Evolutionary conservation across 2,113 vertebrate species (phyloP).

Genomic region (Antigone vipio): DNA sequence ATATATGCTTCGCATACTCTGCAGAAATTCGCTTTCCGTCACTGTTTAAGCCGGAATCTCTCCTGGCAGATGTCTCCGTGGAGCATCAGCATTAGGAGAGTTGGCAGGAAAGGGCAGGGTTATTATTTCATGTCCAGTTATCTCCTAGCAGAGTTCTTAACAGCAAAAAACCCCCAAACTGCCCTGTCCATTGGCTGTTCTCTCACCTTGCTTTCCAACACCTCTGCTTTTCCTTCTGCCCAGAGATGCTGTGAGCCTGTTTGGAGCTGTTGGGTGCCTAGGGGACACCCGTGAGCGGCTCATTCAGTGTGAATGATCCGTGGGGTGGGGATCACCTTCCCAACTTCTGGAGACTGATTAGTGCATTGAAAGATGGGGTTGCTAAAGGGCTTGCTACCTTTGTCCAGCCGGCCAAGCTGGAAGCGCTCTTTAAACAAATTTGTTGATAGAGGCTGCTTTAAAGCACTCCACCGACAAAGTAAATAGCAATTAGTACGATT

Average conservation of each 20-base stretch:
- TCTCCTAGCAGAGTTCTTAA: background rate
- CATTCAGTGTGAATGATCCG: fast-evolving
- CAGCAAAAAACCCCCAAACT: background rate
- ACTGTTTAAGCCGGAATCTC: too few species aligned
- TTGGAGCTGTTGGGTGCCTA: background rate
- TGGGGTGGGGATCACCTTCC: background rate
- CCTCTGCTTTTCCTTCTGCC: background rate
- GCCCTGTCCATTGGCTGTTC: background rate
- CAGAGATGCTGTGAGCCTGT: background rate
- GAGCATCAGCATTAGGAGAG: background rate
- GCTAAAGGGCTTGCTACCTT: slow-evolving; percentile 4
- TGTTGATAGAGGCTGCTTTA: background rate
- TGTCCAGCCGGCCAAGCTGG: background rate
- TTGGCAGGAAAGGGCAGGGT: background rate
- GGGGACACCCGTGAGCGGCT: background rate
- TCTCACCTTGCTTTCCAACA: background rate
- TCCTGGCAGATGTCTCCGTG: background rate
- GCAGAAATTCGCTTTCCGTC: background rate
- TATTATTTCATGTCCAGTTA: background rate
- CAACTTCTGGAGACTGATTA: background rate
- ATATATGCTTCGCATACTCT: background rate
- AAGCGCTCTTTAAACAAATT: background rate
- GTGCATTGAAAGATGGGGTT: background rate
- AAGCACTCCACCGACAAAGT: background rate
- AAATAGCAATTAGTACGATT: slow-evolving; percentile 26